A percentile compares a stretch with the other conserved stretches of the same genome.
These are phyloP conservation scores for Laodelphax striatellus DNA, from an alignment of 1,140 invertebrate genomes.

Conservation along the genomic window DNA sequence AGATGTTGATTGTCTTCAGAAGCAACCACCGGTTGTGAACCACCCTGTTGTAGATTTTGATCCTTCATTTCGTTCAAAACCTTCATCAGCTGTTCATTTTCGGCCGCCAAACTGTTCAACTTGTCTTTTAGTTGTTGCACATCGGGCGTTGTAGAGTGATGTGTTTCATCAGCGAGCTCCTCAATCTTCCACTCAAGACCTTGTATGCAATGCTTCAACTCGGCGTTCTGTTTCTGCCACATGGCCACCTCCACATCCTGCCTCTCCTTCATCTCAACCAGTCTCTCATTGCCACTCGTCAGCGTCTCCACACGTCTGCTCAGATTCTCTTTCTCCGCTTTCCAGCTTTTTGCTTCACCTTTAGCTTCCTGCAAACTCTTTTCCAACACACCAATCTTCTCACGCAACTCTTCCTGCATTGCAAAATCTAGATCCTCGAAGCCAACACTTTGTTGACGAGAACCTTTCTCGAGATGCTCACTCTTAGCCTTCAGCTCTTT, in stretches of 20 bases:
- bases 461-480: conserved; percentile 45
- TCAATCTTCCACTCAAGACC: conserved; percentile 30
- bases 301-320: conserved; percentile 60
- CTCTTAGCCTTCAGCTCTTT: conserved; percentile 58
- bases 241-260: conserved; percentile 56
- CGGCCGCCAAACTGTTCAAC: conserved; percentile 8
- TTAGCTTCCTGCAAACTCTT: conserved; percentile 45
- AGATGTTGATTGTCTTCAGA: too few species aligned
- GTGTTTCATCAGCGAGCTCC: conserved; percentile 15
- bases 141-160: background rate
- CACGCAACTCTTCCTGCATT: conserved; percentile 61
- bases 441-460: conserved; percentile 36
- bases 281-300: conserved; percentile 60
- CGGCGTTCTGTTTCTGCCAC: conserved; percentile 47
- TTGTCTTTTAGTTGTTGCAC: conserved; percentile 15
- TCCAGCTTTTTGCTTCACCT: conserved; percentile 42
- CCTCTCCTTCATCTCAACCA: conserved; percentile 66
- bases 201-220: conserved; percentile 40
- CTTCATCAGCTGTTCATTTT: conserved; percentile 22
- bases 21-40: too few species aligned
- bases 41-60: background rate
- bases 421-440: conserved; percentile 55
- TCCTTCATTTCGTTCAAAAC: conserved; percentile 10
- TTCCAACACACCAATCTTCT: conserved; percentile 50
- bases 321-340: conserved; percentile 49